Evolutionary conservation across 1,140 invertebrate species (phyloP).

Genomic region (Nymphalis io): DNA sequence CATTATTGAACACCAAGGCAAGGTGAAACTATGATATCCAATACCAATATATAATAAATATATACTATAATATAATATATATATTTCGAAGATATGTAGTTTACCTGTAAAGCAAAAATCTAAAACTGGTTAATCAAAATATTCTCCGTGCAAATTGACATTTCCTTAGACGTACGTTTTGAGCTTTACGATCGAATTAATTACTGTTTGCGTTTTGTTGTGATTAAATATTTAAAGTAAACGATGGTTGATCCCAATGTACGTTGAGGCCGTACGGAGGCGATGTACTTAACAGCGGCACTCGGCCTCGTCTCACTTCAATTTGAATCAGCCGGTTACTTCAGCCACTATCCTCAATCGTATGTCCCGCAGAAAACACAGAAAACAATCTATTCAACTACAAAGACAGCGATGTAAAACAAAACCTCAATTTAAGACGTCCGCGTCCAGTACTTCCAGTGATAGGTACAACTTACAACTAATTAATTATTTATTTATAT

Average conservation of each 20-base stretch:
- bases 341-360: conserved; percentile 20
- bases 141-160: conserved; percentile 67
- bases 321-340: neutral
- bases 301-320: conserved; percentile 3
- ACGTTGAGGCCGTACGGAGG: conserved; percentile 11
- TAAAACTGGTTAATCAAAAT: conserved; percentile 58
- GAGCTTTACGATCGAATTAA: conserved; percentile 62
- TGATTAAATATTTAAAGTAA: conserved; percentile 40
- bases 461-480: conserved; percentile 79
- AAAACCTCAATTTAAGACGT: conserved; percentile 54
- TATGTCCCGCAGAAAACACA: conserved; percentile 1
- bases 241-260: conserved; percentile 42
- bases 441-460: conserved; percentile 68
- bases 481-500: conserved; percentile 80
- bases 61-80: conserved; percentile 53
- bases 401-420: conserved; percentile 60
- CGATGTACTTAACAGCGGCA: neutral
- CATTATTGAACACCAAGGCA: conserved; percentile 78
- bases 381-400: conserved; percentile 47
- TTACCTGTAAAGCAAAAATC: conserved; percentile 74
- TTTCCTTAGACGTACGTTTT: conserved; percentile 66
- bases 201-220: conserved; percentile 19
- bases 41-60: conserved; percentile 47
- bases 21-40: conserved; percentile 71
- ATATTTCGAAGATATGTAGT: conserved; percentile 78